Evolutionary conservation across 2,797 vertebrate genomes (phyloP).

Genomic region (Xenops minutus): DNA sequence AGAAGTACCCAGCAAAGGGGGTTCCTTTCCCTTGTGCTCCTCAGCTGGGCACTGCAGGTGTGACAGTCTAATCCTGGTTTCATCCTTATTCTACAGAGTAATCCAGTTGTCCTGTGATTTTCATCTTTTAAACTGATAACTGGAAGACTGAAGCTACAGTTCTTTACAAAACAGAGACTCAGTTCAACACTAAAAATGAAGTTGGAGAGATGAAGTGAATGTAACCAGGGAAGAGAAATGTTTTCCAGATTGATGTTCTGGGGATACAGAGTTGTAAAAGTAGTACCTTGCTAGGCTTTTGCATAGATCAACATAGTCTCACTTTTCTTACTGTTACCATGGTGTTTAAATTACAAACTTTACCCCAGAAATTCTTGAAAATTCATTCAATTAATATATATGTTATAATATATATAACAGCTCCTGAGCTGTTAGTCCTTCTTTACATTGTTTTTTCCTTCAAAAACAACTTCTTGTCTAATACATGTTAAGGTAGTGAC

Average conservation of each 20-base stretch:
- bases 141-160: background rate
- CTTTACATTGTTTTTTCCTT: background rate
- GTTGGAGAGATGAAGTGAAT: background rate
- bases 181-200: background rate
- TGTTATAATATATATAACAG: no score
- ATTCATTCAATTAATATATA: background rate
- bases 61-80: constrained; percentile 31
- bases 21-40: constrained; percentile 15
- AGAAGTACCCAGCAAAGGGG: constrained; percentile 36
- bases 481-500: background rate
- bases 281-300: background rate
- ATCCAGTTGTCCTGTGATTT: background rate
- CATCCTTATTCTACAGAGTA: background rate
- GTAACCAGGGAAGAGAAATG: background rate
- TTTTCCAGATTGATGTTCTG: background rate
- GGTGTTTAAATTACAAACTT: background rate
- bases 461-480: background rate
- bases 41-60: constrained; percentile 68
- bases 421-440: background rate
- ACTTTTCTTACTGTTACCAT: background rate
- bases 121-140: background rate
- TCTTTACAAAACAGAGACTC: background rate
- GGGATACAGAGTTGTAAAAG: background rate
- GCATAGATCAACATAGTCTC: background rate
- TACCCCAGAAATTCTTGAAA: background rate